phyloP scores from a whole-genome alignment of 2,797 vertebrate genomes.

The Pachyuromys duprasi region DNA sequence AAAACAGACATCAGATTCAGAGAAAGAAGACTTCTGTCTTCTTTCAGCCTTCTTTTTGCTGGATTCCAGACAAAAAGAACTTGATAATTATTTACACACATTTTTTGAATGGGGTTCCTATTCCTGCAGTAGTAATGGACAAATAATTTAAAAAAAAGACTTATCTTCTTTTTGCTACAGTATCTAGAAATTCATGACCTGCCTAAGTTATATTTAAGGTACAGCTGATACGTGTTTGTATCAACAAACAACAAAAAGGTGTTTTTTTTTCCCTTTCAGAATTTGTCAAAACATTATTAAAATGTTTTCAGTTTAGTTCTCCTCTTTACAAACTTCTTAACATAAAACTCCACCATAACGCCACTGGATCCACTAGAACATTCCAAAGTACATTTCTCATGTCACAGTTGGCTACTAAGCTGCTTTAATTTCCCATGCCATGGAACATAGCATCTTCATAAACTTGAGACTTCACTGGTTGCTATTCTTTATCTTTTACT shows the following conservation, averaged over 20 bases:
- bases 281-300: background rate
- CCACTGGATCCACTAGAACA: background rate
- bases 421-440: background rate
- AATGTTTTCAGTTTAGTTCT: background rate
- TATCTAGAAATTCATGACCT: background rate
- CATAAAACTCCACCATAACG: background rate
- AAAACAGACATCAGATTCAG: conserved; percentile 52
- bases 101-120: background rate
- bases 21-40: conserved; percentile 23
- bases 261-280: conserved; percentile 6
- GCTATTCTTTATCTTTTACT: background rate
- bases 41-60: background rate
- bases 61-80: background rate
- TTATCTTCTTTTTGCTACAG: background rate
- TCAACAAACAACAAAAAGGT: background rate
- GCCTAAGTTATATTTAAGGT: background rate
- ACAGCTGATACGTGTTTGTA: background rate
- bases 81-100: background rate
- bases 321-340: background rate
- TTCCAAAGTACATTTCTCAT: background rate
- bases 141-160: background rate
- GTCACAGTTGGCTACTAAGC: background rate
- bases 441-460: background rate
- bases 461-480: background rate
- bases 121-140: background rate